Percentiles rank a stretch among this genome's conserved stretches.
Conservation (phyloP, 1,140 invertebrate genomes). For the Linepithema humile region DNA sequence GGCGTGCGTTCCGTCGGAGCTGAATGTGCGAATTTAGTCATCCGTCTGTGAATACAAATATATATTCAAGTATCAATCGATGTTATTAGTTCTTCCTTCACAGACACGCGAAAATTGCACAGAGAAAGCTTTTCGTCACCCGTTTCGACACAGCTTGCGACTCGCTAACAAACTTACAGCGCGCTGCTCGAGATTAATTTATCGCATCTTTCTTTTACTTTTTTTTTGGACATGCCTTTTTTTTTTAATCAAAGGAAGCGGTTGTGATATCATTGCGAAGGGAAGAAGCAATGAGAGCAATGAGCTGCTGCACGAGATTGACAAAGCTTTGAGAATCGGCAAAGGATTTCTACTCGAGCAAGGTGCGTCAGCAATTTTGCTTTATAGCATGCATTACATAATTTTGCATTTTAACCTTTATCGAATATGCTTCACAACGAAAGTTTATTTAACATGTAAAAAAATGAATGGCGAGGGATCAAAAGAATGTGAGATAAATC, state of each 20-base stretch:
- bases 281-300: slow-evolving; percentile 79
- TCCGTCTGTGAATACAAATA: not conserved
- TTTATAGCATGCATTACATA: slow-evolving; percentile 43
- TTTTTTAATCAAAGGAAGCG: slow-evolving; percentile 75
- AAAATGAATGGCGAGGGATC: not conserved
- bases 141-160: not conserved
- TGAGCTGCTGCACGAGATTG: slow-evolving; percentile 87
- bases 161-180: not conserved
- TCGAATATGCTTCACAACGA: not conserved
- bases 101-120: not conserved
- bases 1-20: slow-evolving; percentile 12
- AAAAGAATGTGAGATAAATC: not conserved
- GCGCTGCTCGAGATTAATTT: not conserved
- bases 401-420: not conserved
- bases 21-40: slow-evolving; percentile 49
- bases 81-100: not conserved
- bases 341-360: slow-evolving; percentile 86
- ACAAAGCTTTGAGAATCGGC: slow-evolving; percentile 85
- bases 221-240: slow-evolving; percentile 75
- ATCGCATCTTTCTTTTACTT: not conserved
- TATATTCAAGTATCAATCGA: not conserved
- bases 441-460: not conserved
- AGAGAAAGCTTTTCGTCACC: not conserved
- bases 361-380: slow-evolving; percentile 80
- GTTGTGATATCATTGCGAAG: slow-evolving; percentile 69